phyloP scores from a whole-genome alignment of 1,140 invertebrate genomes.

The Pectinophora gossypiella region DNA sequence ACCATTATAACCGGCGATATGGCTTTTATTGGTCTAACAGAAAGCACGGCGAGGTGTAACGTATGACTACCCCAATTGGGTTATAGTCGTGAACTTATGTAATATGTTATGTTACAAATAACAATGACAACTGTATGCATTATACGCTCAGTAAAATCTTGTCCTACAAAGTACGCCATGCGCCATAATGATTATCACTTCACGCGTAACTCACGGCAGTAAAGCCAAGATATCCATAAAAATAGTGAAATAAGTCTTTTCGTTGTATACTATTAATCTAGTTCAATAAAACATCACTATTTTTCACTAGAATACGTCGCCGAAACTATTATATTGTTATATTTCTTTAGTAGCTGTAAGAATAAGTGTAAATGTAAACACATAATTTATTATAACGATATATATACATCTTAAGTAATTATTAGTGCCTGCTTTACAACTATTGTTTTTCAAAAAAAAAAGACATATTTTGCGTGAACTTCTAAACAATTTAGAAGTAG shows the following conservation, averaged over 20 bases:
- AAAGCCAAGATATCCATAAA: not conserved
- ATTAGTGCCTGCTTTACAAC: constrained; percentile 71
- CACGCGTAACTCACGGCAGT: too few species aligned
- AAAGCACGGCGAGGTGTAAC: too few species aligned
- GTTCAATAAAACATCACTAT: constrained; percentile 34
- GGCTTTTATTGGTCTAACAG: too few species aligned
- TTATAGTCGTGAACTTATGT: too few species aligned
- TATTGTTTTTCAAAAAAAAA: constrained; percentile 56
- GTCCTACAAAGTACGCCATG: too few species aligned
- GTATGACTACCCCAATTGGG: too few species aligned
- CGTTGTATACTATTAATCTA: constrained; percentile 19
- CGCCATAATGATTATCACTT: too few species aligned
- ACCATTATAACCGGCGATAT: too few species aligned
- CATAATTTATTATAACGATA: constrained; percentile 71
- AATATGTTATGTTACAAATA: too few species aligned
- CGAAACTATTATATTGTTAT: constrained; percentile 44
- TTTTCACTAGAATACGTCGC: constrained; percentile 50
- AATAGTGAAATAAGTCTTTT: not conserved
- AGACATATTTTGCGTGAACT: constrained; percentile 70
- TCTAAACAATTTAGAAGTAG: constrained; percentile 41
- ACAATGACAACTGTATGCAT: too few species aligned
- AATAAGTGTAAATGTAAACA: constrained; percentile 60
- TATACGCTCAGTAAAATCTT: too few species aligned
- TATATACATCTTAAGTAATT: constrained; percentile 65
- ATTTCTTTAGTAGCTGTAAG: constrained; percentile 59